These are phyloP conservation scores for Drosophila subsilvestris DNA, from an alignment of 2,888 invertebrate genomes.

Conservation along the genomic window DNA sequence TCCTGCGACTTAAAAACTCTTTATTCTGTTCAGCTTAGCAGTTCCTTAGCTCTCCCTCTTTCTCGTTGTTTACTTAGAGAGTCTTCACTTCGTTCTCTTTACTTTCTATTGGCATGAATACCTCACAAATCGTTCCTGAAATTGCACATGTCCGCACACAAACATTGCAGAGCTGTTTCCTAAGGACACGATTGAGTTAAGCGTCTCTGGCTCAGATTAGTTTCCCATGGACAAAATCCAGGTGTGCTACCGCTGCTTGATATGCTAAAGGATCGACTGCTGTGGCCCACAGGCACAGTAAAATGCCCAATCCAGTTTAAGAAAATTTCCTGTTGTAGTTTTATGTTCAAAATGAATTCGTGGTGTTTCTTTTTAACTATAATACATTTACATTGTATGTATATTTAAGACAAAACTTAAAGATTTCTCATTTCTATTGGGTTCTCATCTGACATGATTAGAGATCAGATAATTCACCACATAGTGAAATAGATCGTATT, in stretches of 20 bases:
- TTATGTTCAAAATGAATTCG: too few species aligned
- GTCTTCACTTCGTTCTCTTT: constrained; percentile 69
- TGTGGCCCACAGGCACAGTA: constrained; percentile 57
- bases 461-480: constrained; percentile 24
- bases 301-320: not conserved
- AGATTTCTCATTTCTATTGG: not conserved
- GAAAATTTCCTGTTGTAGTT: too few species aligned
- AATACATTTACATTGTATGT: too few species aligned
- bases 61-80: constrained; percentile 60
- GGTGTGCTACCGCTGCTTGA: constrained; percentile 56
- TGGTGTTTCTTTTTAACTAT: too few species aligned
- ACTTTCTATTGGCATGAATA: constrained; percentile 54
- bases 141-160: constrained; percentile 74
- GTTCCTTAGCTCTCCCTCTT: constrained; percentile 9
- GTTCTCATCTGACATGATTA: constrained; percentile 9
- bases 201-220: constrained; percentile 1
- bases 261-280: constrained; percentile 52
- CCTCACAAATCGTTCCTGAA: constrained; percentile 74
- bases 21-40: constrained; percentile 7
- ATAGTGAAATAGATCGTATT: constrained; percentile 39
- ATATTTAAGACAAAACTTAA: too few species aligned
- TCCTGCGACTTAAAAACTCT: constrained; percentile 55
- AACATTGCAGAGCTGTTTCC: constrained; percentile 24
- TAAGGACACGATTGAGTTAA: constrained; percentile 26
- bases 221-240: constrained; percentile 60